phyloP scores from a whole-genome alignment of 2,888 invertebrate species.

The Cephus rjabovi region DNA sequence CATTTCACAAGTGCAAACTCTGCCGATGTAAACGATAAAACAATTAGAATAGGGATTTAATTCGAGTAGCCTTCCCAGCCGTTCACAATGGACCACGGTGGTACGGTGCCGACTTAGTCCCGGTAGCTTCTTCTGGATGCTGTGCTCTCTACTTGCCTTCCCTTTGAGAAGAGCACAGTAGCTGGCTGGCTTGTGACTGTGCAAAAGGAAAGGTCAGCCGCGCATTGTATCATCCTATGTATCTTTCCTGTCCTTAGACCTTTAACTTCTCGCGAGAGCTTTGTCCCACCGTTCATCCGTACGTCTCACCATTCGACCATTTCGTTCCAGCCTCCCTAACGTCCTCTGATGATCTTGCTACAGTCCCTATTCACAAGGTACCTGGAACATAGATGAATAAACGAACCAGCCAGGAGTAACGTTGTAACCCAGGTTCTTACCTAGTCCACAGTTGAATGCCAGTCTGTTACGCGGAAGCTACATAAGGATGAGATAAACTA shows the following conservation, averaged over 20 bases:
- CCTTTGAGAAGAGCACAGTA: not conserved
- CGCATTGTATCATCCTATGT: conserved; percentile 7
- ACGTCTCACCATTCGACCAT: not conserved
- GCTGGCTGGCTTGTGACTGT: not conserved
- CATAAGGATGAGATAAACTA: conserved; percentile 34
- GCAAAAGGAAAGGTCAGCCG: conserved; percentile 1
- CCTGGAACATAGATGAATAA: not conserved
- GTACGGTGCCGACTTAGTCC: not conserved
- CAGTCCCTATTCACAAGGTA: not conserved
- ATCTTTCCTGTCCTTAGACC: conserved; percentile 4
- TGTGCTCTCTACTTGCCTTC: not conserved
- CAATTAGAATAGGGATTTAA: conserved; percentile 1
- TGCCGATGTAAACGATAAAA: not conserved
- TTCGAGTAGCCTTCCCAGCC: not conserved
- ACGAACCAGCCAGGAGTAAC: conserved; percentile 20
- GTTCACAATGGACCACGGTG: not conserved
- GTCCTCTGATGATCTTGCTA: not conserved
- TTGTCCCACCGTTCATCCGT: conserved; percentile 2
- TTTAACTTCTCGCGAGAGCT: not conserved
- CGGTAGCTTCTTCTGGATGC: not conserved
- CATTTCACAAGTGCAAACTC: too few species aligned
- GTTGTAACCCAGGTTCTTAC: conserved; percentile 37
- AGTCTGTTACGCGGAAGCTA: conserved; percentile 52
- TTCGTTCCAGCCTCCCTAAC: not conserved
- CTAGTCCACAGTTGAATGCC: conserved; percentile 38